phyloP scores from a whole-genome alignment of 1,140 invertebrate species.

The Formica selysi region DNA sequence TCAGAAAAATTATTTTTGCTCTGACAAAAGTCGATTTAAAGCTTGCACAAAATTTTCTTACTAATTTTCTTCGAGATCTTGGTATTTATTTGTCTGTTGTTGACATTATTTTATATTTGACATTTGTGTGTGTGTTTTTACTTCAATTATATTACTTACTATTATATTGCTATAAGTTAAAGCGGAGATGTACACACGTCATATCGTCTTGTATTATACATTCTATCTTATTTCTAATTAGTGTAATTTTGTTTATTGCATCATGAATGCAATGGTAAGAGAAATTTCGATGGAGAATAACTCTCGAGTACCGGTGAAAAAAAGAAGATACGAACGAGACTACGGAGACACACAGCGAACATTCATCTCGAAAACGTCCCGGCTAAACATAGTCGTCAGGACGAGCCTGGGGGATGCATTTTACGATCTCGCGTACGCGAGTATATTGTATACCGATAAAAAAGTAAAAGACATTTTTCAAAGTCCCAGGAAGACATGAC shows the following conservation, averaged over 20 bases:
- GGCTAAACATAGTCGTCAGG: conserved; percentile 80
- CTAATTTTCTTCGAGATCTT: background rate
- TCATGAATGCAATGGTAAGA: background rate
- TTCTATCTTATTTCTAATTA: background rate
- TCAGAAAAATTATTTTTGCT: background rate
- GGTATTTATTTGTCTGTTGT: background rate
- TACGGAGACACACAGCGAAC: conserved; percentile 67
- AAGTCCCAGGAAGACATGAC: conserved; percentile 69
- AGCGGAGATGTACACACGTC: background rate
- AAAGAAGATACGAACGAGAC: conserved; percentile 68
- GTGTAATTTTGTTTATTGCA: conserved; percentile 40
- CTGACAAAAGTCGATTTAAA: background rate
- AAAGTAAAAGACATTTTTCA: conserved; percentile 74
- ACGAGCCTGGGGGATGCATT: conserved; percentile 64
- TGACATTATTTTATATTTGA: background rate
- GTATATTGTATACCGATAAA: conserved; percentile 73
- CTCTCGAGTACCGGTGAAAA: conserved; percentile 68
- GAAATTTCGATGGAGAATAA: conserved; percentile 63
- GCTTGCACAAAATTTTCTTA: background rate
- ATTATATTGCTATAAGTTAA: background rate
- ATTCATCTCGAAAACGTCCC: conserved; percentile 81
- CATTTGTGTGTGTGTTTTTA: background rate
- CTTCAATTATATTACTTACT: background rate
- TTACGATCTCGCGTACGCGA: conserved; percentile 55
- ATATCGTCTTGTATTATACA: background rate